Percentiles rank a stretch among this genome's conserved stretches.
These are phyloP conservation scores for Brachyrhaphis roseni DNA, from an alignment of 2,797 vertebrate species.

Conservation along the genomic window DNA sequence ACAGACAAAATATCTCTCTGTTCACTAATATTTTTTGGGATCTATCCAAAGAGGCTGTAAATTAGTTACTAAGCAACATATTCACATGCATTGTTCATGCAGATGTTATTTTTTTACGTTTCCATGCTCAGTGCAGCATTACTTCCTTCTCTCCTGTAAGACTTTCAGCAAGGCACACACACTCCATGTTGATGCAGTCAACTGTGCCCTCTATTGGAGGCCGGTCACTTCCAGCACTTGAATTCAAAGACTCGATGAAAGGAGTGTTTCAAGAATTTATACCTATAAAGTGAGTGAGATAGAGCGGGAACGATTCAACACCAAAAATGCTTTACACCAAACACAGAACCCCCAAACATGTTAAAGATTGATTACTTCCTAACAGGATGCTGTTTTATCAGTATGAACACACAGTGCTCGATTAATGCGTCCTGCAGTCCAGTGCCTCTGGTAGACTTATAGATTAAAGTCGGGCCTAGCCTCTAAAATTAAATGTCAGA, in stretches of 20 bases:
- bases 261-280: conserved; percentile 13
- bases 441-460: conserved; percentile 11
- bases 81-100: conserved; percentile 30
- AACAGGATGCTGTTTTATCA: conserved; percentile 49
- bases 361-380: conserved; percentile 38
- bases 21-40: conserved; percentile 44
- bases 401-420: conserved; percentile 17
- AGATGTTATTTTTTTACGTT: conserved; percentile 14
- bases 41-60: conserved; percentile 47
- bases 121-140: conserved; percentile 19
- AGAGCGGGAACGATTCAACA: conserved; percentile 22
- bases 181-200: conserved; percentile 56
- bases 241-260: conserved; percentile 48
- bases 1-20: conserved; percentile 45
- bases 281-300: conserved; percentile 21
- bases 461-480: conserved; percentile 40
- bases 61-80: conserved; percentile 76
- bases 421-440: conserved; percentile 37
- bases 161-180: conserved; percentile 34
- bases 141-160: not conserved
- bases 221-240: conserved; percentile 59
- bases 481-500: conserved; percentile 47
- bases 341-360: conserved; percentile 35
- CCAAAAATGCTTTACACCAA: conserved; percentile 23
- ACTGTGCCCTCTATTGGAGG: conserved; percentile 80